Evolutionary conservation across 2,113 vertebrate species (phyloP).

Genomic region (Rhombomys opimus): DNA sequence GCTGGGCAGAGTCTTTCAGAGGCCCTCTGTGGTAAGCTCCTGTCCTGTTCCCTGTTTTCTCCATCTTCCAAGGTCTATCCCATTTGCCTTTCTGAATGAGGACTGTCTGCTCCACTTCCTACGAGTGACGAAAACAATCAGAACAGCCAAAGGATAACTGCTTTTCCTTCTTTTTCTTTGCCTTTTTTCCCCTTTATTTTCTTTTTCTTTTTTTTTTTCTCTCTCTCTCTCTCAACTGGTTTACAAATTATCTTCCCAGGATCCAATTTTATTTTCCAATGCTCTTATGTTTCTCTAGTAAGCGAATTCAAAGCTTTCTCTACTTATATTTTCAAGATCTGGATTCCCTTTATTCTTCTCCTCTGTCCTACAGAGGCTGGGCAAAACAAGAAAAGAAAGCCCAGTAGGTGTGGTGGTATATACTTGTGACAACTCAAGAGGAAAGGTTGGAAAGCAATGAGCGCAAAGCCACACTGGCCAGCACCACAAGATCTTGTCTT

Average conservation of each 20-base stretch:
- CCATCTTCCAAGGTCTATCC: too few species aligned
- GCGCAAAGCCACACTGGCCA: neutral
- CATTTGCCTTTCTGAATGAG: too few species aligned
- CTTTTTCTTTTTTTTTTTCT: neutral
- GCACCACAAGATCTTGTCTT: neutral
- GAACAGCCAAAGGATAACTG: neutral
- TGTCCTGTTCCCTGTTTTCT: too few species aligned
- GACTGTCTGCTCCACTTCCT: neutral
- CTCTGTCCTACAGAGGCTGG: neutral
- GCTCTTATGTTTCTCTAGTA: conserved; percentile 3
- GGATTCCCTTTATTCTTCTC: neutral
- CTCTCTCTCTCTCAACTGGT: neutral
- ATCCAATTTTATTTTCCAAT: conserved; percentile 1
- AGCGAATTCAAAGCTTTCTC: neutral
- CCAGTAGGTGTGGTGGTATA: neutral
- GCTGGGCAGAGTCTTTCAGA: too few species aligned
- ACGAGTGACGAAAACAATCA: neutral
- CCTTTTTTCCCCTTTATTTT: neutral
- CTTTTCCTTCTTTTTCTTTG: neutral
- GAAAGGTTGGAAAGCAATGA: neutral
- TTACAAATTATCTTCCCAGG: conserved; percentile 5
- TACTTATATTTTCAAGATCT: neutral
- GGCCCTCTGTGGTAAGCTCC: too few species aligned
- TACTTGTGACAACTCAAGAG: neutral
- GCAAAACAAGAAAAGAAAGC: conserved; percentile 9